Conservation (phyloP, 2,797 vertebrate genomes). For the Chelonia mydas region DNA sequence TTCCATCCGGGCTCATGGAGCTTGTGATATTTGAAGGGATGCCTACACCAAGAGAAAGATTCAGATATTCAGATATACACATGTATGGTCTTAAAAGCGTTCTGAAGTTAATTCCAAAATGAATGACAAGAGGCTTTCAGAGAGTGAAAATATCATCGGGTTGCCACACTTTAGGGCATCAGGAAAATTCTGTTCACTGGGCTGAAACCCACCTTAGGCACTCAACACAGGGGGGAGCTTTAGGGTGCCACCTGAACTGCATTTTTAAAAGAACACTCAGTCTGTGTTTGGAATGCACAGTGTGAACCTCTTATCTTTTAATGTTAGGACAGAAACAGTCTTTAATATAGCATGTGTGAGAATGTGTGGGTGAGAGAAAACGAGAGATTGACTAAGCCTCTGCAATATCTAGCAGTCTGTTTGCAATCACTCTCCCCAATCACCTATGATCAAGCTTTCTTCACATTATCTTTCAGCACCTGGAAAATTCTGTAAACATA, state of each 20-base stretch:
- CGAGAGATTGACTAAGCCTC: background rate
- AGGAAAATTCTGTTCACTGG: background rate
- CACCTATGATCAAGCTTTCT: background rate
- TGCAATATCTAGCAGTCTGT: background rate
- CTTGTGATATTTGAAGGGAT: background rate
- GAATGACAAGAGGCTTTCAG: background rate
- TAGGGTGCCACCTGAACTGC: too few species aligned
- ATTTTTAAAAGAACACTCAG: background rate
- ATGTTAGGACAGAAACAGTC: background rate
- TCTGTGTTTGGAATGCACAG: background rate
- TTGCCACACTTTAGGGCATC: background rate
- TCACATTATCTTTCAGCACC: background rate
- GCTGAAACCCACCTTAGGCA: background rate
- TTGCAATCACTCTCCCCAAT: background rate
- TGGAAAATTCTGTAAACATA: background rate
- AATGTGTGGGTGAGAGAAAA: background rate
- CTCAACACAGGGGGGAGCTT: too few species aligned
- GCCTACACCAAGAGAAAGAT: background rate
- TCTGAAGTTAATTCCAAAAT: background rate
- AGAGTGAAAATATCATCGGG: background rate
- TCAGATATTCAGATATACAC: background rate
- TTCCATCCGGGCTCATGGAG: background rate
- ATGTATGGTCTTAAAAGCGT: background rate
- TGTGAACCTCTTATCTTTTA: background rate
- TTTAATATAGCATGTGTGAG: background rate